Evolutionary conservation across 2,797 vertebrate genomes (phyloP), one percentile per base, ranked within the genome.

Genomic region (Melanotaenia pygmaea): DNA sequence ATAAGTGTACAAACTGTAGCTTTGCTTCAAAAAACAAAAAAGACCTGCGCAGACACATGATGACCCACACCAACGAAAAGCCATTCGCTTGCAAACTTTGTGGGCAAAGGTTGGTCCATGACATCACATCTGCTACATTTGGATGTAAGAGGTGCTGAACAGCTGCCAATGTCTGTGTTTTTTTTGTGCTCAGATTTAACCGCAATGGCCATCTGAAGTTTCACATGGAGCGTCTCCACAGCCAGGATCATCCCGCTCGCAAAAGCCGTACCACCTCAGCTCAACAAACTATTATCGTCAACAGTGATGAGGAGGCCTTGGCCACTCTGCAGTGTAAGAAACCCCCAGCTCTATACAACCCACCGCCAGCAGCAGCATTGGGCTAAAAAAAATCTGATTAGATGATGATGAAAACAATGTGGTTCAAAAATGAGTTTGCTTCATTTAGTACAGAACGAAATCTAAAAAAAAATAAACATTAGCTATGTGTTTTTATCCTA

Each of bases 1-100:
- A 99, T 91, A 98, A 98, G 90, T 99, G 98, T 87, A 91, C 89
- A 58, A 96, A 92, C 88, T 99, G 98, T 92, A 99, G 97, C 90
- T 99, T 99, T 0, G 98, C 98, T 78, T 98, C 98, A 76, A 99
- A 97, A 91, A 99, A 99, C 94, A 99, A 98, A 92, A 99, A 99
- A 86, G 98, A 99, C 83, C 93, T 99, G 71, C 95, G 97, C 22
- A 94, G 98, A 51, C 98, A 99, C 87, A 93, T 95, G 91, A 94
- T 99, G 91, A 99, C 98, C 0, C 98, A 99, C 93, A 99, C 98
- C 88, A 99, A 99, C 0, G 98, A 99, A 93, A 99, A 99, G 89
- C 98, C 98, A 14, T 99, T 99, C 0, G 90, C 92, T 0, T 99
- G 98, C 84, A 95, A 96, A 79, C 82, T 98, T 76, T 99, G 98